Evolutionary conservation across 1,140 invertebrate species (phyloP).

Genomic region (Temnothorax curvispinosus): DNA sequence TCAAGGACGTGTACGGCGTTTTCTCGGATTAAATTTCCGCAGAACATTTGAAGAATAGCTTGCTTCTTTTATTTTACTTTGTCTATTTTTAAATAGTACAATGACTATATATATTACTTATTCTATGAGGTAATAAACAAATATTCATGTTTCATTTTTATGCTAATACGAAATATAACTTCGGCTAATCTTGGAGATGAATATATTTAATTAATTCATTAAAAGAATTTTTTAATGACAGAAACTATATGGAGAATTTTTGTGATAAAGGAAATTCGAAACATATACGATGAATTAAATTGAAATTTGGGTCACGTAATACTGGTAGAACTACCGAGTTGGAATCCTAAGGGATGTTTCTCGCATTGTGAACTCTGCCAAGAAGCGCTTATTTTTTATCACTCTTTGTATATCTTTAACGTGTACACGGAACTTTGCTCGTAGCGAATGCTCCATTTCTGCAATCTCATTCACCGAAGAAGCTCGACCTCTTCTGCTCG

Average conservation of each 20-base stretch:
- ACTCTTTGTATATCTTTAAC: constrained; percentile 54
- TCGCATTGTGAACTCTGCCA: constrained; percentile 25
- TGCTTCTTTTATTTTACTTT: neutral
- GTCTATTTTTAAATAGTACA: neutral
- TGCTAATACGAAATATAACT: neutral
- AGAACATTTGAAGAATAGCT: neutral
- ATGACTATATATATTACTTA: neutral
- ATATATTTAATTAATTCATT: neutral
- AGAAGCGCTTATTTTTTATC: constrained; percentile 54
- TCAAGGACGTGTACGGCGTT: constrained; percentile 6
- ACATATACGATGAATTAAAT: constrained; percentile 38
- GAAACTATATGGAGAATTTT: neutral
- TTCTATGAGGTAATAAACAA: neutral
- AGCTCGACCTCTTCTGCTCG: constrained; percentile 30
- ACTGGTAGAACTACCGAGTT: constrained; percentile 35
- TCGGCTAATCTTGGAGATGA: neutral
- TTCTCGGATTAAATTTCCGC: constrained; percentile 1
- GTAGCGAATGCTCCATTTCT: constrained; percentile 31
- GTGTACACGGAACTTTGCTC: constrained; percentile 49
- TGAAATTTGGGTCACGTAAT: constrained; percentile 54
- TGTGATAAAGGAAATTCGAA: neutral
- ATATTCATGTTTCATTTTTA: neutral
- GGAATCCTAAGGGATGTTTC: constrained; percentile 51
- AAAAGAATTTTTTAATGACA: neutral
- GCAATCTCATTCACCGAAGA: constrained; percentile 42